Evolutionary conservation across 2,113 vertebrate species (phyloP), one percentile per base, ranked within the genome.

Genomic region (Orycteropus afer): DNA sequence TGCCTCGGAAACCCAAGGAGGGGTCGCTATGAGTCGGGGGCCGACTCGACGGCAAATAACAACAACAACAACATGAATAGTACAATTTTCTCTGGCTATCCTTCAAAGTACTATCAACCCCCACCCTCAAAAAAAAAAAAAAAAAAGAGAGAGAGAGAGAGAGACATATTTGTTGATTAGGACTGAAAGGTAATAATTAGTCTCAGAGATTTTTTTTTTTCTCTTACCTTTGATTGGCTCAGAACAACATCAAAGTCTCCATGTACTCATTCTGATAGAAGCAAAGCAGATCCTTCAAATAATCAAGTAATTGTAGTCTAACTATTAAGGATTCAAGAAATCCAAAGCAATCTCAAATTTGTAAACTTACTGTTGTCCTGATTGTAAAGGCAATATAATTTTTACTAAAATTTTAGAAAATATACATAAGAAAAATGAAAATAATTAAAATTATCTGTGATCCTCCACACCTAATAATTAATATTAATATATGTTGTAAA

Each of bases 351-450:
- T 67, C 40, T 76, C 61, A 86, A 51, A 74, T 47, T 86, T 49
- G 83, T 67, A 91, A 78, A 87, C 10, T 55, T 95, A 82, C 5
- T 90, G 78, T 42, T 89, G 87, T 81, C 53, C 12, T 88, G 45
- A 91, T 85, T 85, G 79, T 20, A 78, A 77, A 86, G 59, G 2
- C 59, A 86, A 23, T 32, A 49, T 0, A 22, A 25, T 84, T 10
- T 90, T 93, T 47, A 85, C 37, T 53, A 77, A 88, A n/a, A 55
- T 23, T 93, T 91, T 89, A 93, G 53, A 91, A 97, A 85, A 94
- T 47, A 4, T 12, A 80, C 22, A 34, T 45, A 42, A 73, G 22
- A 59, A 47, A 83, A 92, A 86, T 90, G 57, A 94, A 88, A 65
- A 92, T 51, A 86, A 87, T 61, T 22, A 32, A 92, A 81, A 85